These are phyloP conservation scores for Strigamia maritima DNA, from an alignment of 2,888 invertebrate species.

Conservation along the genomic window DNA sequence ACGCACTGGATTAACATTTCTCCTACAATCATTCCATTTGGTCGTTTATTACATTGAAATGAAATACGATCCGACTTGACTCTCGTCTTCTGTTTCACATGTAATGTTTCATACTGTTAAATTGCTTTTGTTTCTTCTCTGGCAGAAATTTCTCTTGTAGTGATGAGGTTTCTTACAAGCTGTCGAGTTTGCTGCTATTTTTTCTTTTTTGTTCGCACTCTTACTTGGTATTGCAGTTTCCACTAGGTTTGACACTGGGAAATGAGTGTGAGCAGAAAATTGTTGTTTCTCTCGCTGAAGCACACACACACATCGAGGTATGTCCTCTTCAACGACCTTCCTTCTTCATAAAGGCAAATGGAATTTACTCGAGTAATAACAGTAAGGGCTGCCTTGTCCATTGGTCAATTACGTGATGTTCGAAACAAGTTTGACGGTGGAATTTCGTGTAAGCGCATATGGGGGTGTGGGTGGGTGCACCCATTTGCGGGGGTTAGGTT, in stretches of 20 bases:
- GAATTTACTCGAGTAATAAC: constrained; percentile 10
- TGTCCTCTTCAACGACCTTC: neutral
- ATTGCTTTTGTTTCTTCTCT: constrained; percentile 1
- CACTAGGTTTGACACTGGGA: constrained; percentile 10
- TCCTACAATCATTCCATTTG: neutral
- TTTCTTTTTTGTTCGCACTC: neutral
- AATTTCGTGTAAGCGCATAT: neutral
- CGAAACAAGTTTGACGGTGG: neutral
- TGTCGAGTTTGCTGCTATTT: neutral
- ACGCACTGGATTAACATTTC: neutral
- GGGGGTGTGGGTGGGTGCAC: neutral
- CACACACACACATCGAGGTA: neutral
- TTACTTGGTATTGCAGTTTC: constrained; percentile 2
- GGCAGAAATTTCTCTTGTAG: neutral
- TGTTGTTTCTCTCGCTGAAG: constrained; percentile 1
- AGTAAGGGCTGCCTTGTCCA: neutral
- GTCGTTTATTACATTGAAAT: neutral
- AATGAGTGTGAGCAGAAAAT: constrained; percentile 2
- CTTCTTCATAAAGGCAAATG: neutral
- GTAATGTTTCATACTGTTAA: neutral
- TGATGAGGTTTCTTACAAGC: constrained; percentile 15
- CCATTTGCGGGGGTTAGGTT: neutral
- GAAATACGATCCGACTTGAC: neutral
- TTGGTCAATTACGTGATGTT: neutral
- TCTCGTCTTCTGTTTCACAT: neutral